A percentile compares a stretch with the other conserved stretches of the same genome.
Evolutionary conservation across 2,888 invertebrate species (phyloP).

Genomic region (Priocnemis perturbator): DNA sequence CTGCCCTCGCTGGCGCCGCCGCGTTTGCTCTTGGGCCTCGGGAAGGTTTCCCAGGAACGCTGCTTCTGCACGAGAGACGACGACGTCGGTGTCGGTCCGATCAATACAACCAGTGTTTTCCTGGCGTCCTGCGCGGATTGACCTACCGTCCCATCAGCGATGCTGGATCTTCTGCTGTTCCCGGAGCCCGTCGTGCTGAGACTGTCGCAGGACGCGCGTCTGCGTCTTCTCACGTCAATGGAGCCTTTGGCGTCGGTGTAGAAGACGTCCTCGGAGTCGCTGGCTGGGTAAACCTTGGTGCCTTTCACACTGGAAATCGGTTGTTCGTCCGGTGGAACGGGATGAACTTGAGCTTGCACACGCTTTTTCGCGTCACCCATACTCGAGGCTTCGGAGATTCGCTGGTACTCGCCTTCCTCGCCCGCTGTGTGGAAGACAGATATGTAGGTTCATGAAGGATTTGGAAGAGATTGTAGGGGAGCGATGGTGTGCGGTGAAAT

Average conservation of each 20-base stretch:
- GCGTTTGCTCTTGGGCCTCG: slow-evolving; percentile 75
- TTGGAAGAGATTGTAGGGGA: too few relatives aligned
- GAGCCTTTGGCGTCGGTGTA: slow-evolving; percentile 69
- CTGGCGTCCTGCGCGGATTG: slow-evolving; percentile 67
- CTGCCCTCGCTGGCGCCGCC: slow-evolving; percentile 46
- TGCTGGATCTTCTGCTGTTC: slow-evolving; percentile 78
- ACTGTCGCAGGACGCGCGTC: slow-evolving; percentile 78
- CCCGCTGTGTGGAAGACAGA: slow-evolving; percentile 43
- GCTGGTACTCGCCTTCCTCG: slow-evolving; percentile 78
- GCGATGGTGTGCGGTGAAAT: too few relatives aligned
- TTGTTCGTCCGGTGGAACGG: slow-evolving; percentile 68
- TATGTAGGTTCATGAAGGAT: too few relatives aligned
- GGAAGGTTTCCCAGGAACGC: slow-evolving; percentile 81
- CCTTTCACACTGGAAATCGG: slow-evolving; percentile 53
- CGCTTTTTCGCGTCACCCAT: slow-evolving; percentile 73
- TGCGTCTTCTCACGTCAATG: slow-evolving; percentile 59
- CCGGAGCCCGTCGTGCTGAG: slow-evolving; percentile 76
- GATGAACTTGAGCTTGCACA: slow-evolving; percentile 77
- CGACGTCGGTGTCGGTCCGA: slow-evolving; percentile 68
- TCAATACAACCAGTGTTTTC: slow-evolving; percentile 78
- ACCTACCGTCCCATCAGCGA: slow-evolving; percentile 73
- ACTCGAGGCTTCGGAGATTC: slow-evolving; percentile 78
- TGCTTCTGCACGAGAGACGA: slow-evolving; percentile 78
- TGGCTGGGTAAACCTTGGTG: slow-evolving; percentile 77
- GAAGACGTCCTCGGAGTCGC: slow-evolving; percentile 79